Base-by-base conservation (phyloP, 2,797 vertebrate genomes). In the Lepidocolaptes lacrymiger region DNA sequence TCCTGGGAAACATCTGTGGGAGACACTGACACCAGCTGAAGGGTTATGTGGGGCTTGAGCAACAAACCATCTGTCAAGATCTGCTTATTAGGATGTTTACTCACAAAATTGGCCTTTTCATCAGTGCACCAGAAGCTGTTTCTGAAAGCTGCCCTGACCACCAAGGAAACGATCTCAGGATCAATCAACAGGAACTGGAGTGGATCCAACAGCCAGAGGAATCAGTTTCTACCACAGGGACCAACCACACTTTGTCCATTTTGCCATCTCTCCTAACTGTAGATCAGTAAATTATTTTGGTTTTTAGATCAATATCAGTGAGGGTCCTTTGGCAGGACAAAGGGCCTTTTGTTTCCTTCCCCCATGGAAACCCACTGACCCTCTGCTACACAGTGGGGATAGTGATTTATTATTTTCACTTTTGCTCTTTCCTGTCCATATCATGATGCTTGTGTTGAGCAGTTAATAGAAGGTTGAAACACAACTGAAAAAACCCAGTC, bases 11-110 rank as follows among this genome's bases (percentile, higher is more conserved):
- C 82, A 43, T 86, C 82, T 81, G 85, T 20, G 28, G 82, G 87
- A 88, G 87, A 86, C 61, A 72, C 82, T 36, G 72, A 85, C 58
- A 89, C 68, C 85, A 80, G 67, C 80, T 84, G 59, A 61, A 82
- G 56, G 59, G 68, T 59, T 89, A 24, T 44, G 48, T 48, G 41
- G 72, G 76, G 73, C 51, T 85, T 44, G n/a, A 93, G 73, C 82
- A 93, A 79, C 88, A 93, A 93, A 90, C 85, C 82, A 39, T 92
- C 89, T 93, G 85, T 92, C 91, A 91, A 73, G 68, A 76, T 36
- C 78, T 88, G 78, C 49, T 92, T 85, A 62, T 89, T 95, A 94
- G 87, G 76, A 66, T 91, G 82, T 95, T 95, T 97, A 92, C 73
- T 88, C 79, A 86, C 69, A 89, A 95, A 93, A 78, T 9, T 54